Evolutionary conservation across 2,113 vertebrate species (phyloP).

Genomic region (Sylvietta virens): DNA sequence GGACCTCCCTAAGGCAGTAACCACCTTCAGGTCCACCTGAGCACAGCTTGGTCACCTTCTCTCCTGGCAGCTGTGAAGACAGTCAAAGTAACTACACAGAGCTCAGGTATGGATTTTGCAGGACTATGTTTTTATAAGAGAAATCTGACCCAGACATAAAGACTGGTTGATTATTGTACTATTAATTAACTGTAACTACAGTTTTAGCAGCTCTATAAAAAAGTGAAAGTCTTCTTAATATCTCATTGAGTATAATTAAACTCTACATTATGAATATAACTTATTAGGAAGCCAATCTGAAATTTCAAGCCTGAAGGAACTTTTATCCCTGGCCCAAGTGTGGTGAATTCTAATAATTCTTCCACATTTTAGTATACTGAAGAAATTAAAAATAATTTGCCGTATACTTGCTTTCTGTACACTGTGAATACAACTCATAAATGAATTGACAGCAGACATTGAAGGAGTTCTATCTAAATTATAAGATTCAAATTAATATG

Average conservation of each 20-base stretch:
- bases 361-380: not conserved
- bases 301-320: not conserved
- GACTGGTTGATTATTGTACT: not conserved
- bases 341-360: not conserved
- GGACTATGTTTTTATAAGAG: not conserved
- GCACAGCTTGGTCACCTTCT: not conserved
- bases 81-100: not conserved
- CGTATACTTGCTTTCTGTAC: not conserved
- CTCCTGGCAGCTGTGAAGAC: not conserved
- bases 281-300: not conserved
- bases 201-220: not conserved
- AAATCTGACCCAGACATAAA: not conserved
- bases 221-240: not conserved
- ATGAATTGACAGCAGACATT: not conserved
- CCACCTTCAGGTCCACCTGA: too few species aligned
- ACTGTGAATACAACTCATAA: not conserved
- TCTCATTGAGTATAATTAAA: not conserved
- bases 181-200: not conserved
- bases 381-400: not conserved
- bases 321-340: not conserved
- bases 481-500: not conserved
- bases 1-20: not conserved
- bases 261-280: not conserved
- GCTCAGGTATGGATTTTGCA: not conserved
- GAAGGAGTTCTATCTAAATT: not conserved